A percentile compares a stretch with the other conserved stretches of the same genome.
phyloP scores from a whole-genome alignment of 2,113 vertebrate species.

The Poicephalus meyeri region DNA sequence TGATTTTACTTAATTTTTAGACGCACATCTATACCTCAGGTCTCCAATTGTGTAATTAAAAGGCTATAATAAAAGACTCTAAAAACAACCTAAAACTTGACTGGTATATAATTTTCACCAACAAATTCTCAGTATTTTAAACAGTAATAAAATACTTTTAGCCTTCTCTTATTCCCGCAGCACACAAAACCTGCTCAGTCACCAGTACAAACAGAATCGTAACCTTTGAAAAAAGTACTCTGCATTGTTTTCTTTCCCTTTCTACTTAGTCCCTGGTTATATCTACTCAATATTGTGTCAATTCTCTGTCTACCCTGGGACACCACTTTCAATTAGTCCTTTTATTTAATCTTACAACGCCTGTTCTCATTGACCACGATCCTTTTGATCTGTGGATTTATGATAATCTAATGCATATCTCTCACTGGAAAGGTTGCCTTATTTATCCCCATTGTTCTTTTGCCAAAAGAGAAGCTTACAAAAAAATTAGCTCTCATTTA shows the following conservation, averaged over 20 bases:
- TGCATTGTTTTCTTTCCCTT: constrained; percentile 24
- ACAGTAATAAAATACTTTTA: neutral
- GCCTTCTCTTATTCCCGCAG: neutral
- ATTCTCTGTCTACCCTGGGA: constrained; percentile 47
- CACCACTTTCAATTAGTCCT: constrained; percentile 72
- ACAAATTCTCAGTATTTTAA: neutral
- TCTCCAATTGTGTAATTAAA: constrained; percentile 1
- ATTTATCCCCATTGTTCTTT: constrained; percentile 74
- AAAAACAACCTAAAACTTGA: neutral
- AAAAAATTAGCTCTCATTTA: constrained; percentile 68
- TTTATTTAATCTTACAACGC: constrained; percentile 71
- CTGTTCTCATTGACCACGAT: constrained; percentile 70
- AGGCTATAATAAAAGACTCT: neutral
- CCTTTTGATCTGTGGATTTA: constrained; percentile 75
- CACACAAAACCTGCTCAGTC: neutral
- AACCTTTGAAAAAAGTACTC: neutral
- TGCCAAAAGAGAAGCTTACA: constrained; percentile 67
- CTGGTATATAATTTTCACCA: neutral
- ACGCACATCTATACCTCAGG: neutral
- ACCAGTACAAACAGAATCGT: constrained; percentile 8
- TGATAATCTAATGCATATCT: constrained; percentile 75
- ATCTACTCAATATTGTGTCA: constrained; percentile 49
- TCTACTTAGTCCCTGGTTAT: constrained; percentile 12
- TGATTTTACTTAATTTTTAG: neutral
- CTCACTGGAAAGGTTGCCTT: constrained; percentile 67